Base-by-base conservation (phyloP, 2,888 invertebrate species). In the Apotomis betuletana region DNA sequence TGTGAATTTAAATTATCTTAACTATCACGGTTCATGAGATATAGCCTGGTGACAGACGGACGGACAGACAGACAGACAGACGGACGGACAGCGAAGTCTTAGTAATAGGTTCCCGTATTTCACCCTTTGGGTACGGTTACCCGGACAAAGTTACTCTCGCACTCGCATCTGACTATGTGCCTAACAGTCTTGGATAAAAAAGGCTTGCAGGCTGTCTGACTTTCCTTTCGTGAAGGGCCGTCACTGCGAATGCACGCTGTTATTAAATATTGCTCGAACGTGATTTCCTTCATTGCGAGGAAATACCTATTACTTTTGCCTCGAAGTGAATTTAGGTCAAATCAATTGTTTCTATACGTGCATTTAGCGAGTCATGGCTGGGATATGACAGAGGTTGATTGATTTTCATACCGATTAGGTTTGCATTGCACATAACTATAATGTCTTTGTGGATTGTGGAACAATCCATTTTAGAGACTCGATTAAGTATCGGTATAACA, bases 121-220 rank as follows among this genome's bases (percentile, higher is more conserved):
- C 2, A 2, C 27, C 27, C 27, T 27, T 27, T 27, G 27, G 27
- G 27, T 27, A 27, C 27, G 2, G 27, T 27, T 27, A 27, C 27
- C 27, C 27, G 27, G 27, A 41, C 5, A 41, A 41, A 41, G 6
- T 41, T 41, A 41, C 41, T 6, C 6, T 5, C 41, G 4, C 41
- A 41, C 6, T n/a, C n/a, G n/a, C n/a, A n/a, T n/a, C n/a, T 41
- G 6, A 6, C 41, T 41, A 41, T 41, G 41, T 4, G 41, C 77
- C 77, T 81, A 78, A 81, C 78, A 77, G 74, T 64, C 73, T 69
- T 59, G 74, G 74, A 76, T 78, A 77, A 79, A 80, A 80, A 75
- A 68, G 15, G 13, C n/a, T 74, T 15, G 38, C 38, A 59, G 51
- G 38, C 13, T 49, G 41, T 58, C 57, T 51, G 46, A 57, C 51